phyloP scores from a whole-genome alignment of 1,140 invertebrate species.

The Mamestra configurata region DNA sequence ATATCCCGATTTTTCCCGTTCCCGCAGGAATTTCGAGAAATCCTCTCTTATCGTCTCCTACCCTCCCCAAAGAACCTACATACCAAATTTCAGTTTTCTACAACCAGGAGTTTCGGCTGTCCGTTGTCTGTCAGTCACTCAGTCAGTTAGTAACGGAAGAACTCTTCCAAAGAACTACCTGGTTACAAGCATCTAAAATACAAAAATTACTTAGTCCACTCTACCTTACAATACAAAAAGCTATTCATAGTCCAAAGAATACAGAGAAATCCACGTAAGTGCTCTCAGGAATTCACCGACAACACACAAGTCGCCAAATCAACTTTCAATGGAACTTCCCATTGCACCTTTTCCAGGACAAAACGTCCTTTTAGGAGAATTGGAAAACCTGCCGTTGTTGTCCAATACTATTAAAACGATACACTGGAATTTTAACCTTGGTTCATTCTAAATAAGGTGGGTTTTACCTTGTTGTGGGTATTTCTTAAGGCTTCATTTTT shows the following conservation, averaged over 20 bases:
- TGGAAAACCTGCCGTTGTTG: slow-evolving; percentile 36
- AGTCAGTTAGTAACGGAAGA: too few relatives aligned
- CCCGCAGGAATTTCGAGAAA: too few relatives aligned
- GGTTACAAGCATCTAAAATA: too few relatives aligned
- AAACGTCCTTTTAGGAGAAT: slow-evolving; percentile 48
- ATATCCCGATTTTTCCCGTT: too few relatives aligned
- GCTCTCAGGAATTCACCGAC: slow-evolving; percentile 19
- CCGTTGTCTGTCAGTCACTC: too few relatives aligned
- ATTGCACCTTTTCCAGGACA: slow-evolving; percentile 33
- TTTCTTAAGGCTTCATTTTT: slow-evolving; percentile 31
- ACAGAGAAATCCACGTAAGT: slow-evolving; percentile 19
- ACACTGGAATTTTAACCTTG: background rate
- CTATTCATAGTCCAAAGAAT: background rate
- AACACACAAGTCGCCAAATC: slow-evolving; percentile 25
- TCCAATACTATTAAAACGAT: slow-evolving; percentile 37
- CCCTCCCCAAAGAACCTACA: too few relatives aligned
- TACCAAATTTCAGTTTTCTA: too few relatives aligned
- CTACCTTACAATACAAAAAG: background rate
- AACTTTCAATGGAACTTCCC: slow-evolving; percentile 14
- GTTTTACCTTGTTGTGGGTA: background rate
- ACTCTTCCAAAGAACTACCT: too few relatives aligned
- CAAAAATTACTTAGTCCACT: background rate
- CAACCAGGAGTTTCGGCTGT: too few relatives aligned
- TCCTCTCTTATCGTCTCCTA: too few relatives aligned
- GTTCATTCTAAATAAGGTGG: background rate